These are phyloP conservation scores for Lamproptera curius DNA, from an alignment of 2,888 invertebrate species.

Conservation along the genomic window DNA sequence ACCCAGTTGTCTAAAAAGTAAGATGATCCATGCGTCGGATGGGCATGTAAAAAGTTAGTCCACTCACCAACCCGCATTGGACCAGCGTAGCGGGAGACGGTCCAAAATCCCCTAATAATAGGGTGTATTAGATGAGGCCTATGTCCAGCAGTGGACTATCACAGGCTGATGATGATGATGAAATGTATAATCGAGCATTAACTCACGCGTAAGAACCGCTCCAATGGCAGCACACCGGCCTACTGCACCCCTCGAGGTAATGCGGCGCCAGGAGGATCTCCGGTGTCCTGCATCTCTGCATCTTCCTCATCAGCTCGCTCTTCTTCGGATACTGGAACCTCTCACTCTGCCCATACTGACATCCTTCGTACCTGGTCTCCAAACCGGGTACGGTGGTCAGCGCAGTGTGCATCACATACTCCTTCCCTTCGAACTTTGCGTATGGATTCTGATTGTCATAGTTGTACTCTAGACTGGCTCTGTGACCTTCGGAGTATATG, in stretches of 20 bases:
- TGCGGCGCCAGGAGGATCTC: constrained; percentile 89
- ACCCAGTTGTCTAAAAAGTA: too few relatives aligned
- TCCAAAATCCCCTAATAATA: too few relatives aligned
- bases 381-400: constrained; percentile 49
- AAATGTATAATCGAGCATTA: not conserved
- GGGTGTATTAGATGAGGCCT: too few relatives aligned
- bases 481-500: constrained; percentile 51
- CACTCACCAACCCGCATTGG: too few relatives aligned
- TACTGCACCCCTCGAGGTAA: constrained; percentile 75
- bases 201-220: constrained; percentile 59
- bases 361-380: constrained; percentile 50
- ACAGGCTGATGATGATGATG: too few relatives aligned
- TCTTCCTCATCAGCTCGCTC: constrained; percentile 50
- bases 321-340: constrained; percentile 77
- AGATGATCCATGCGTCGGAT: too few relatives aligned
- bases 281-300: constrained; percentile 82
- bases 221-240: constrained; percentile 72
- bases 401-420: constrained; percentile 51
- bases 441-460: constrained; percentile 55
- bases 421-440: constrained; percentile 47
- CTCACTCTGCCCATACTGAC: constrained; percentile 55
- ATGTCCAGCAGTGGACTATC: too few relatives aligned
- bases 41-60: too few relatives aligned
- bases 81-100: too few relatives aligned
- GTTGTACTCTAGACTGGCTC: constrained; percentile 46